These are phyloP conservation scores for Opisthograptis luteolata DNA, from an alignment of 2,888 invertebrate species.

Conservation along the genomic window DNA sequence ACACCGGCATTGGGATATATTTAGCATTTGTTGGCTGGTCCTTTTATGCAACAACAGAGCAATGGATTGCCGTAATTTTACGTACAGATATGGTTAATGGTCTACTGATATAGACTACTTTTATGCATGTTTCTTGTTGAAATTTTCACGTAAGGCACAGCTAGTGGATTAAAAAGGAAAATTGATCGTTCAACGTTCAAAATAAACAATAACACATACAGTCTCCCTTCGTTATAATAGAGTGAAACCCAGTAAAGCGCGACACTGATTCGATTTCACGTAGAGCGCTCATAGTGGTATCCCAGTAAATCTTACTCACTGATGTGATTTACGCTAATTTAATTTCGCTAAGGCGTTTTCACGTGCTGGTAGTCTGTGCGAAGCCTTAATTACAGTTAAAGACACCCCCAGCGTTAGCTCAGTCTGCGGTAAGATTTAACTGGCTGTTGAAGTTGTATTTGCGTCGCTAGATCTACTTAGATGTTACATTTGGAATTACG, in stretches of 20 bases:
- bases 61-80: no score
- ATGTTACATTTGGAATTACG: no score
- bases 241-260: constrained; percentile 70
- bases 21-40: no score
- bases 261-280: constrained; percentile 77
- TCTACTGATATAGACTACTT: no score
- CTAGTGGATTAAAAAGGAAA: no score
- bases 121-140: no score
- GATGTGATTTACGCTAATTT: constrained; percentile 83
- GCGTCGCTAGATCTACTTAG: no score
- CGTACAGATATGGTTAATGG: no score
- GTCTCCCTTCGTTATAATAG: constrained; percentile 58
- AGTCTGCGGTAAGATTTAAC: constrained; percentile 20
- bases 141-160: no score
- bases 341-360: constrained; percentile 69
- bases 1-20: no score
- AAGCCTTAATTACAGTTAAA: constrained; percentile 67
- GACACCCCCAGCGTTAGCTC: constrained; percentile 18
- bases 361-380: constrained; percentile 53
- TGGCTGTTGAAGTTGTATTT: not conserved
- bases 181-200: constrained; percentile 14
- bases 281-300: constrained; percentile 60
- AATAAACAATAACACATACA: constrained; percentile 36
- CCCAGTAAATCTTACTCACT: constrained; percentile 71
- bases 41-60: no score